Evolutionary conservation across 2,888 invertebrate genomes (phyloP).

Genomic region (Oscheius sp.): DNA sequence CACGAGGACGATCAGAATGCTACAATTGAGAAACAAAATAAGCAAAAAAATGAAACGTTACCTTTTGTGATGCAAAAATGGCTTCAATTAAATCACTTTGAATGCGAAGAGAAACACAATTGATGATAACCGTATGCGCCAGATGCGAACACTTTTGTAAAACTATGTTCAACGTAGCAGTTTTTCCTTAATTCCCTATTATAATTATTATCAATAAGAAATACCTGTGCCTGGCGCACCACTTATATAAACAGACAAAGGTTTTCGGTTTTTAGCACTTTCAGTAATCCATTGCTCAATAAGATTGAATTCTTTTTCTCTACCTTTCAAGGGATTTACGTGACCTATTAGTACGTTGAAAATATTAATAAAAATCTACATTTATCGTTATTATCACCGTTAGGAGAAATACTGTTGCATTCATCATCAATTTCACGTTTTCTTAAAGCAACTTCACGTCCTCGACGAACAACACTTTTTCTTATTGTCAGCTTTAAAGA

Average conservation of each 20-base stretch:
- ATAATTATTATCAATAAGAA: conserved; percentile 76
- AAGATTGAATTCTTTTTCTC: conserved; percentile 81
- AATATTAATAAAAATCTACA: neutral
- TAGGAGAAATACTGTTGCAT: neutral
- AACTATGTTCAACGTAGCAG: conserved; percentile 57
- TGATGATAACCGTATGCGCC: conserved; percentile 39
- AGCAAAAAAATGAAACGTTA: neutral
- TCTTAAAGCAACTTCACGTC: neutral
- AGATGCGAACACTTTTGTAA: conserved; percentile 35
- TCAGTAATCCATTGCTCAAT: conserved; percentile 79
- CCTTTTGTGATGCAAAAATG: conserved; percentile 33
- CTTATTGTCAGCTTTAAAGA: neutral
- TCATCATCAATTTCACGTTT: neutral
- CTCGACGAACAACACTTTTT: conserved; percentile 3
- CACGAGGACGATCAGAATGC: neutral
- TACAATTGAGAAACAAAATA: neutral
- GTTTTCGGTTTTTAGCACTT: conserved; percentile 77
- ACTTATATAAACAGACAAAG: conserved; percentile 89
- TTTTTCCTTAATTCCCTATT: conserved; percentile 48
- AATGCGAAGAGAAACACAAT: conserved; percentile 50
- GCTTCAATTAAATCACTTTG: conserved; percentile 37
- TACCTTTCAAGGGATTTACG: conserved; percentile 73
- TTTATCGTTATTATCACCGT: neutral
- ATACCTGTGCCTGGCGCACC: conserved; percentile 94
- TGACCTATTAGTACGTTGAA: no score